Conservation (phyloP, 2,113 vertebrate genomes). For the Heterotilapia buettikoferi region DNA sequence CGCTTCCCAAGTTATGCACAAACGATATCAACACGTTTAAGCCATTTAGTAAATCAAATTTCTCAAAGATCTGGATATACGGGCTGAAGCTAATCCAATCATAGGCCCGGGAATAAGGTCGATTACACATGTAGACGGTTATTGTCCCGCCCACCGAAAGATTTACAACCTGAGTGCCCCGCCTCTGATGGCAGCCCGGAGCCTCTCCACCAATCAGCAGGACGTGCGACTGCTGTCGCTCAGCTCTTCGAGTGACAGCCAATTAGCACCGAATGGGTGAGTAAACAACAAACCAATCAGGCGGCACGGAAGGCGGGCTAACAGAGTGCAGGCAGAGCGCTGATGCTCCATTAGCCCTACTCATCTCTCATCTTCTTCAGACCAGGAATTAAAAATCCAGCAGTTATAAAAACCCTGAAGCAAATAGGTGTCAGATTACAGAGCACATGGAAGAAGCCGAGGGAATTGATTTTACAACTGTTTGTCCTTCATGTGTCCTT, state of each 20-base stretch:
- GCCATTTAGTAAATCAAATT: background rate
- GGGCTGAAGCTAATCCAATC: conserved; percentile 20
- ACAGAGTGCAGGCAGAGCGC: background rate
- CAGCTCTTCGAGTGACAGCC: background rate
- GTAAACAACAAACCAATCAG: background rate
- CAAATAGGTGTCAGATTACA: background rate
- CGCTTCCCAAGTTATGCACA: background rate
- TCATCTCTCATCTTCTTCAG: background rate
- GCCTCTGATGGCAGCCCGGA: background rate
- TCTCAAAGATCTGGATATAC: background rate
- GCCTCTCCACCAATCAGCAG: conserved; percentile 23
- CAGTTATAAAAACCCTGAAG: background rate
- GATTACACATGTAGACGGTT: background rate
- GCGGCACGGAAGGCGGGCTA: background rate
- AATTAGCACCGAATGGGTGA: background rate
- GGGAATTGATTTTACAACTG: background rate
- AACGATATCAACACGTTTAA: background rate
- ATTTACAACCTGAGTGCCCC: background rate
- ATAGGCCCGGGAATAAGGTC: background rate
- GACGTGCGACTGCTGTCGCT: conserved; percentile 37
- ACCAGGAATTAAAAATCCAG: background rate
- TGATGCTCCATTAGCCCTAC: background rate
- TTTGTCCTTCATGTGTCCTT: background rate
- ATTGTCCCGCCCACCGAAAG: conserved; percentile 15
- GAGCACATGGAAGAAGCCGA: background rate